A percentile compares a stretch with the other conserved stretches of the same genome.
Conservation (phyloP, 92 coral and sea anemone species). For the Isaurus tuberculatus region DNA sequence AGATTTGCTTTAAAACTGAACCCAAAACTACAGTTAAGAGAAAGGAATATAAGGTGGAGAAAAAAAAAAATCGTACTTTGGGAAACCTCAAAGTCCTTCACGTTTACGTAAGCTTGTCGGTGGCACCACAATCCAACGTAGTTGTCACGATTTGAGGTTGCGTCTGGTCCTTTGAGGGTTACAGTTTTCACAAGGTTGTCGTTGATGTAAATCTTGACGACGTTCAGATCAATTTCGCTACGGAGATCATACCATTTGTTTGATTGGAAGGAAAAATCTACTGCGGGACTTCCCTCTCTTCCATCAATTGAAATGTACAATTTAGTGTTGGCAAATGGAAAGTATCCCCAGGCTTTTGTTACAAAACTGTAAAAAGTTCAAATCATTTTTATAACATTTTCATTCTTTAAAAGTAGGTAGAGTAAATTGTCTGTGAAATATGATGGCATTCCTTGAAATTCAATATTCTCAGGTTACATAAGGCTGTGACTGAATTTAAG, state of each 20-base stretch:
- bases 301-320: slow-evolving; percentile 47
- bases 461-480: no score
- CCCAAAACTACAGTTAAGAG: no score
- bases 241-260: slow-evolving; percentile 60
- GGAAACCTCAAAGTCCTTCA: slow-evolving; percentile 49
- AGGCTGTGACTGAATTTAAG: no score
- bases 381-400: no score
- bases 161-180: slow-evolving; percentile 57
- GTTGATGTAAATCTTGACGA: slow-evolving; percentile 59
- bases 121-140: slow-evolving; percentile 75
- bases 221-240: slow-evolving; percentile 45
- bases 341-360: slow-evolving; percentile 67
- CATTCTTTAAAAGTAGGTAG: no score
- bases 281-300: slow-evolving; percentile 17
- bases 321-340: slow-evolving; percentile 3
- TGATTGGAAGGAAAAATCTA: slow-evolving; percentile 31
- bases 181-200: slow-evolving; percentile 48
- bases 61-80: slow-evolving; percentile 2
- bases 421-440: no score
- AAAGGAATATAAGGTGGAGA: no score
- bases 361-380: slow-evolving; percentile 35
- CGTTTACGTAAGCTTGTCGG: slow-evolving; percentile 29
- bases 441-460: no score
- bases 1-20: no score
- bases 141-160: slow-evolving; percentile 54